phyloP scores from a whole-genome alignment of 2,113 vertebrate genomes.

The Salvator merianae region DNA sequence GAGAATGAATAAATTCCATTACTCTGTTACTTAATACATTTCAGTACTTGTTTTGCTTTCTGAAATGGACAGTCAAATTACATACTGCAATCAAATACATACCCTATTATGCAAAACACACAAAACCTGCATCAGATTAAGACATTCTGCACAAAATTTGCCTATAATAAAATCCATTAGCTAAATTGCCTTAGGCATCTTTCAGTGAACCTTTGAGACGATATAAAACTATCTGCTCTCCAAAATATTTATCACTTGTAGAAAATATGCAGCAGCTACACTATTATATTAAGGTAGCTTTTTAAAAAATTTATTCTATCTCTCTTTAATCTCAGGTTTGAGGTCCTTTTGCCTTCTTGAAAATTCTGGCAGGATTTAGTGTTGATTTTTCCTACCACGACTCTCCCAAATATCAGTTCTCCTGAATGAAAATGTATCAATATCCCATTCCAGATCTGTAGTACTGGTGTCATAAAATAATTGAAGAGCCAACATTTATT shows the following conservation, averaged over 20 bases:
- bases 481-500: background rate
- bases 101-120: background rate
- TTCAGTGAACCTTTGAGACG: background rate
- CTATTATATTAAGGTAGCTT: background rate
- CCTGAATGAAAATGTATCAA: constrained; percentile 22
- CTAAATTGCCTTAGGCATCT: constrained; percentile 30
- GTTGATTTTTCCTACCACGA: background rate
- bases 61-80: constrained; percentile 27
- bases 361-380: background rate
- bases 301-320: background rate
- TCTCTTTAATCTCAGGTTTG: background rate
- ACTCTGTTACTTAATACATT: background rate
- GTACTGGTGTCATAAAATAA: constrained; percentile 16
- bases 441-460: background rate
- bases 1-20: constrained; percentile 1
- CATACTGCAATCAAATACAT: background rate
- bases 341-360: background rate
- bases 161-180: constrained; percentile 10
- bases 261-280: background rate
- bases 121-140: constrained; percentile 22
- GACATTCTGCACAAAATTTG: background rate
- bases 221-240: background rate
- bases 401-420: background rate
- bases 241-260: background rate
- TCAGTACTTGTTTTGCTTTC: background rate